Conservation (phyloP, 2,113 vertebrate species). For the Addax nasomaculatus region DNA sequence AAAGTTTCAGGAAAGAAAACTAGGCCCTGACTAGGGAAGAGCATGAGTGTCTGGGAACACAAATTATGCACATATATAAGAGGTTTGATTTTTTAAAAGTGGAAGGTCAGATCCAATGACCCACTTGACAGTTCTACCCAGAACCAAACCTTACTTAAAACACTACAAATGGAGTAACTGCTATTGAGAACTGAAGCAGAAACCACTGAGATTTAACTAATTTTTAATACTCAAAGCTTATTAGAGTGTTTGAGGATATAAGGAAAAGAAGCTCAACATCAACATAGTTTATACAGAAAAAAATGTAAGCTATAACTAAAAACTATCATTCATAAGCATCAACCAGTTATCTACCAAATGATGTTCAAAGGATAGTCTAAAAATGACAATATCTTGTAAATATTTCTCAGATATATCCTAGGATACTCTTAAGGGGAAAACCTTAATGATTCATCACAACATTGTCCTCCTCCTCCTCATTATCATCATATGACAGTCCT, state of each 20-base stretch:
- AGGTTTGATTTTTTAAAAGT: neutral
- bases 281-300: constrained; percentile 11
- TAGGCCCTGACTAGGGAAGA: neutral
- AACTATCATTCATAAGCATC: neutral
- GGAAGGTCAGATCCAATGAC: neutral
- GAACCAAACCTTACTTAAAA: neutral
- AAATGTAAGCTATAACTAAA: neutral
- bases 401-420: neutral
- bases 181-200: neutral
- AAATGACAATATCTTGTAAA: neutral
- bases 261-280: neutral
- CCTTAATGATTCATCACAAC: neutral
- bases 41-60: neutral
- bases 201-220: neutral
- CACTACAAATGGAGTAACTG: neutral
- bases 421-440: neutral
- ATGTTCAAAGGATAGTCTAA: neutral
- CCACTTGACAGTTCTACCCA: neutral
- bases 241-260: neutral
- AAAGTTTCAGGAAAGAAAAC: neutral
- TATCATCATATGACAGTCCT: neutral
- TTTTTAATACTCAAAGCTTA: constrained; percentile 4
- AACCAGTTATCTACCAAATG: neutral
- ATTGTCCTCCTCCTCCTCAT: neutral
- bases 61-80: neutral